Base-by-base conservation (phyloP, 2,888 invertebrate genomes). In the Chymomyza fuscimana region DNA sequence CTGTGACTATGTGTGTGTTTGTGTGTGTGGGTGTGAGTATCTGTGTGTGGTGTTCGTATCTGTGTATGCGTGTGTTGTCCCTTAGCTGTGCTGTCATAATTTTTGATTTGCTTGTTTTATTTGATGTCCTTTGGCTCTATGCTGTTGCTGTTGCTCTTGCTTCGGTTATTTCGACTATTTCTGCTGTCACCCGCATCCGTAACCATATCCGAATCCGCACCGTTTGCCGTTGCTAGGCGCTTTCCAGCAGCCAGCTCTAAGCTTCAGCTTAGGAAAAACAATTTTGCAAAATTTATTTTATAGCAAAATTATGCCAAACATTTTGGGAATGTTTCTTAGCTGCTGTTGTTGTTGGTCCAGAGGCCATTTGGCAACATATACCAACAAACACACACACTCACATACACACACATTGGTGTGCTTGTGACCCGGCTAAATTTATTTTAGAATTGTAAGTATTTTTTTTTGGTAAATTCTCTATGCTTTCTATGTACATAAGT, bases 281-380 rank as follows among this genome's bases (percentile, higher is more conserved):
- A 89, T 87, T 89, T 87, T 84, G 89, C 89, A 87, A 87, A 90
- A 89, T 89, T 89, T 90, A 89, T 90, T 90, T 90, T 89, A 89
- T 89, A 86, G 83, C 86, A 87, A 88, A 90, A 89, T 89, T 90
- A 89, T 90, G 90, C 90, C 90, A 89, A 88, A 79, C 85, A 90
- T 88, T 88, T 89, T 73, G 74, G 74, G 86, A 88, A 86, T 88
- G 84, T 81, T 84, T 87, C 87, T 84, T 19, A 87, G 46, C 52
- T 62, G 62, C 80, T 86, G 73, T 78, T 75, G 75, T 60, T 80
- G 63, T 64, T 75, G 64, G 77, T 62, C 71, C 69, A 72, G 64
- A 75, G 84, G 78, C 79, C 77, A 80, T 82, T 88, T 78, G 81
- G 52, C 65, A 78, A 71, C 74, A 75, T 72, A 76, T 69, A 68